Evolutionary conservation across 2,888 invertebrate species (phyloP), one percentile per base, ranked within the genome.

Genomic region (Anoplius nigerrimus): DNA sequence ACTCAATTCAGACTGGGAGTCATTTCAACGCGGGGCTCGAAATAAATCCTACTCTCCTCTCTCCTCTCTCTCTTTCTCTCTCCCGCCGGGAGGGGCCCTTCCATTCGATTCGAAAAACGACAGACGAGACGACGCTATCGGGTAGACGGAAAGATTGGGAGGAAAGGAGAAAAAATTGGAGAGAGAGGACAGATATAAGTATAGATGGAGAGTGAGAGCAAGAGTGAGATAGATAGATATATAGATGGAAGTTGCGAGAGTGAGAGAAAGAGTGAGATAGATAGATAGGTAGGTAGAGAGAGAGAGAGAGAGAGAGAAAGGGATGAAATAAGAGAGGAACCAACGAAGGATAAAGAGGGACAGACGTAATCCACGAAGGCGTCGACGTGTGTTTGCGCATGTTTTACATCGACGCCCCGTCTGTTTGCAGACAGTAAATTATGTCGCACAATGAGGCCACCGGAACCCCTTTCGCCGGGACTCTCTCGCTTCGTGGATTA

Each of bases 341-440:
- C n/a, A n/a, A n/a, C n/a, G n/a, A n/a, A n/a, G n/a, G n/a, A n/a
- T n/a, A n/a, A n/a, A n/a, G n/a, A n/a, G 58, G 22, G 21, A 21
- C 59, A 56, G 53, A 64, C 58, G 59, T 74, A 72, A 53, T 70
- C 62, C 62, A 42, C 45, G 59, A 42, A 56, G 60, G 45, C 55
- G 48, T 18, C 62, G 72, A 58, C 66, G 59, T 69, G 70, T 81
- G 80, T 81, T 80, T 79, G 80, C 80, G 61, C 79, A 76, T 80
- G 80, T 80, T 80, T 80, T 81, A 81, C 81, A 80, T 81, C 72
- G 73, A 77, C 76, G 71, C 75, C 72, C 74, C 82, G 86, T 81
- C 81, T 88, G 87, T 88, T 88, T 88, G 87, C 86, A 88, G 88
- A 88, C 88, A 88, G 84, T 88, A 88, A 88, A 88, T 88, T 88